Evolutionary conservation across 2,113 vertebrate species (phyloP).

Genomic region (Ivindomyrus marchei): DNA sequence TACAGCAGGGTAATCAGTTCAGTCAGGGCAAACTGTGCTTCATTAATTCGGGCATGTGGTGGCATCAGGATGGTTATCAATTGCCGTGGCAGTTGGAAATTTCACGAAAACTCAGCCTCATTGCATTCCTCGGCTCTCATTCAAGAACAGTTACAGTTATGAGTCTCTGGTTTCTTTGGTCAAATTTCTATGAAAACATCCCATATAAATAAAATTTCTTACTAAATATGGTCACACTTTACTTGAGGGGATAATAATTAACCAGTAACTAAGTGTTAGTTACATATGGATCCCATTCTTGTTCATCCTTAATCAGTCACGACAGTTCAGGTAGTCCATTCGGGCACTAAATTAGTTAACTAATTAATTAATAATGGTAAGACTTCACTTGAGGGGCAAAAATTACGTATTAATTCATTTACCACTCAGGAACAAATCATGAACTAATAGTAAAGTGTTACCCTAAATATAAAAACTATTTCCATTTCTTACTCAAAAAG

Average conservation of each 20-base stretch:
- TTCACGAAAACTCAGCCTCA: not conserved
- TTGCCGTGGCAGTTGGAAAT: not conserved
- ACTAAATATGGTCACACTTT: not conserved
- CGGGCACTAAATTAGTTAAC: no score
- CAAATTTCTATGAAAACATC: not conserved
- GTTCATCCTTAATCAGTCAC: no score
- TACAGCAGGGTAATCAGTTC: not conserved
- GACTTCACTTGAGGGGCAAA: no score
- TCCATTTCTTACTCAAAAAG: not conserved
- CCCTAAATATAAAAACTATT: not conserved
- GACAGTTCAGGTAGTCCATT: no score
- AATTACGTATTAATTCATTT: no score
- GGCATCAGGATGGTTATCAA: not conserved
- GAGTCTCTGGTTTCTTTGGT: not conserved
- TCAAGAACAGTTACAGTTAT: not conserved
- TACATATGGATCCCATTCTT: no score
- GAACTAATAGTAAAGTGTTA: not conserved
- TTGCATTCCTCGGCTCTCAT: not conserved
- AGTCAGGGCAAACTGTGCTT: not conserved
- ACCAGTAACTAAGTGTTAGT: no score
- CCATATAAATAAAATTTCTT: not conserved
- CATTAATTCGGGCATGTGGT: not conserved
- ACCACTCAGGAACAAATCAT: no score
- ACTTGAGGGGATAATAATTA: no score
- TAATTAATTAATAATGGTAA: no score